A percentile compares a stretch with the other conserved stretches of the same genome.
phyloP scores from a whole-genome alignment of 1,140 invertebrate species.

The Cylas formicarius region DNA sequence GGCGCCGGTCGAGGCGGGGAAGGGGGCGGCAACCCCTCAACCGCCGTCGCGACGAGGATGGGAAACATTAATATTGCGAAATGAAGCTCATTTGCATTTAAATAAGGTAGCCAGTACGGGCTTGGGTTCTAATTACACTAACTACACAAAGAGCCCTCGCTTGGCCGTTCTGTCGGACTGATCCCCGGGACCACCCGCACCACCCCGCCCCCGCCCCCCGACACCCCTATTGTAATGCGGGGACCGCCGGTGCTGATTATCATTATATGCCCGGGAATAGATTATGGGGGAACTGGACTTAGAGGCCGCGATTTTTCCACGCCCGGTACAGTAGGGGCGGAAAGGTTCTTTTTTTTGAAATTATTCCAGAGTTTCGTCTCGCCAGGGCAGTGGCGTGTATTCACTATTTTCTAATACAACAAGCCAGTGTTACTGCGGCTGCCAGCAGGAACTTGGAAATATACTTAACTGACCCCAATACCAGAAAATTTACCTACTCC shows the following conservation, averaged over 20 bases:
- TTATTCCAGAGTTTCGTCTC: too few species aligned
- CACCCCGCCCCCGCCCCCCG: conserved; percentile 8
- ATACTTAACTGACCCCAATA: too few species aligned
- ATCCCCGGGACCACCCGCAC: conserved; percentile 20
- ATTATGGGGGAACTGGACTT: conserved; percentile 30
- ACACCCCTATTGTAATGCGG: conserved; percentile 30
- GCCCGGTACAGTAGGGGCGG: too few species aligned
- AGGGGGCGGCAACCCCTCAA: conserved; percentile 25
- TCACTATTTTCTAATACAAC: too few species aligned
- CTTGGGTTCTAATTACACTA: conserved; percentile 43
- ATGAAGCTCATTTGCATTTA: conserved; percentile 83
- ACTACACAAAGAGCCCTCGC: conserved; percentile 45
- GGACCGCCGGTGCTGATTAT: conserved; percentile 36
- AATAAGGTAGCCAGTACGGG: conserved; percentile 61
- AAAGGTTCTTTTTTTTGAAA: conserved; percentile 1
- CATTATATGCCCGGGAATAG: conserved; percentile 38
- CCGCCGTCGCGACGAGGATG: conserved; percentile 42
- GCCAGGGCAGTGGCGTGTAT: too few species aligned
- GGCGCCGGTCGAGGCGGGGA: conserved; percentile 10
- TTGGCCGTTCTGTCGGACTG: conserved; percentile 39
- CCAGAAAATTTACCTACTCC: too few species aligned
- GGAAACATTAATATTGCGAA: conserved; percentile 78
- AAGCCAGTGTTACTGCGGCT: too few species aligned
- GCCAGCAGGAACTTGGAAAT: too few species aligned
- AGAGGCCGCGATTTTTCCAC: neutral